phyloP scores from a whole-genome alignment of 2,888 invertebrate genomes.

The Tiliacea aurago region DNA sequence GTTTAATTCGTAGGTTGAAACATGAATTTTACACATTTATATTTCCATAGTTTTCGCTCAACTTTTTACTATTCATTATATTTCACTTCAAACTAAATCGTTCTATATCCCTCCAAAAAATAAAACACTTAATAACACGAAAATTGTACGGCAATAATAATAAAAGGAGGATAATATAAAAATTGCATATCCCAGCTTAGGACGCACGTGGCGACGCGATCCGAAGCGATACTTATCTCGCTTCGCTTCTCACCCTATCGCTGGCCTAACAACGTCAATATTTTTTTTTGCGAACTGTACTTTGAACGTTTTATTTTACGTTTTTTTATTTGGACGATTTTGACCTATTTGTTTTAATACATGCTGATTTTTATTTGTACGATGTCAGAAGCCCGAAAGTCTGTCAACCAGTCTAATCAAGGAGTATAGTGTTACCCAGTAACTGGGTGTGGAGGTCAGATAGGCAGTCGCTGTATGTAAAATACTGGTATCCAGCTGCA shows the following conservation, averaged over 20 bases:
- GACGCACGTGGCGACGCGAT: slow-evolving; percentile 79
- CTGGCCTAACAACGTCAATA: slow-evolving; percentile 55
- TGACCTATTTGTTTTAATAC: slow-evolving; percentile 26
- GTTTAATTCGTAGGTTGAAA: not conserved
- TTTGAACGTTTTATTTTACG: slow-evolving; percentile 30
- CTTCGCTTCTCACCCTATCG: slow-evolving; percentile 82
- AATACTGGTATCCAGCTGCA: not conserved
- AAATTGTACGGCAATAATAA: slow-evolving; percentile 73
- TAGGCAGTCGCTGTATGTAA: not conserved
- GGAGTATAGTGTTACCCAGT: not conserved
- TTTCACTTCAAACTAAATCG: not conserved
- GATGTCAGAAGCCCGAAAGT: not conserved
- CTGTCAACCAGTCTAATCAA: not conserved
- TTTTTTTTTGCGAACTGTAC: slow-evolving; percentile 62
- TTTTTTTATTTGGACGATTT: slow-evolving; percentile 14
- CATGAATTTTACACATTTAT: too few species aligned
- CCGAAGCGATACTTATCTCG: slow-evolving; percentile 84
- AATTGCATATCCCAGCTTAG: slow-evolving; percentile 82
- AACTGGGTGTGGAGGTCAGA: not conserved
- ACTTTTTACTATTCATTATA: not conserved
- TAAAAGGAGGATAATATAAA: slow-evolving; percentile 81
- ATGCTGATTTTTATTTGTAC: not conserved
- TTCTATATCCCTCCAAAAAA: slow-evolving; percentile 5
- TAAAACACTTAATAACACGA: slow-evolving; percentile 73
- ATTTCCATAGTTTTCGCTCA: not conserved